These are phyloP conservation scores for Sparidentex hasta DNA, from an alignment of 2,797 vertebrate species.

Conservation along the genomic window DNA sequence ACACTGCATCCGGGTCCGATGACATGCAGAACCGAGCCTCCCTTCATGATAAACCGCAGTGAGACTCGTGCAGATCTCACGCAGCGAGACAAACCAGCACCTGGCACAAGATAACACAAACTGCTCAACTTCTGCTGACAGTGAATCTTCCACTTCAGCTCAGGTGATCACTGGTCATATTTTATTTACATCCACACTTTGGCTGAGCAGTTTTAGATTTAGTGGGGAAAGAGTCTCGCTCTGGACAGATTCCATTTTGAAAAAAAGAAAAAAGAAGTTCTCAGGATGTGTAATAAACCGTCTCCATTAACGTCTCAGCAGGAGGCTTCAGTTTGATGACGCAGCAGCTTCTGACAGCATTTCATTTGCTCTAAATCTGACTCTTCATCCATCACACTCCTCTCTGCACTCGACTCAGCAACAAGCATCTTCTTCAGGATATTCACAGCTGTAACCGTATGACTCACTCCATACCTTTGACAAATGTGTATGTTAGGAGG, in stretches of 20 bases:
- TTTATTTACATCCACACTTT: background rate
- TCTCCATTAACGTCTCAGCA: conserved; percentile 9
- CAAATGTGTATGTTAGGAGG: background rate
- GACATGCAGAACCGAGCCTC: background rate
- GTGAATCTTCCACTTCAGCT: background rate
- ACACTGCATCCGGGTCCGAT: background rate
- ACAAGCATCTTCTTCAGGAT: background rate
- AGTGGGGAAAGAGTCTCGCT: background rate
- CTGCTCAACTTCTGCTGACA: background rate
- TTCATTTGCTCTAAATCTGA: conserved; percentile 41
- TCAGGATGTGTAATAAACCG: conserved; percentile 27
- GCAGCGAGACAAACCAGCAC: conserved; percentile 5
- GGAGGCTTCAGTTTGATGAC: conserved; percentile 9
- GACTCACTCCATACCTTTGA: background rate
- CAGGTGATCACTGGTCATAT: background rate
- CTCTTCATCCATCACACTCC: conserved; percentile 32
- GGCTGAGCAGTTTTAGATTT: background rate
- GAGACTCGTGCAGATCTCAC: background rate
- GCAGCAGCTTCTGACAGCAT: conserved; percentile 36
- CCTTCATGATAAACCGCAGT: conserved; percentile 23
- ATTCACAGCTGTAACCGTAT: background rate
- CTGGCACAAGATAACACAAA: conserved; percentile 3
- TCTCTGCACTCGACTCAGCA: conserved; percentile 9
- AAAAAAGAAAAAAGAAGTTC: background rate
- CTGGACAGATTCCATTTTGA: background rate